Evolutionary conservation across 2,797 vertebrate genomes (phyloP).

Genomic region (Cynopterus sphinx): DNA sequence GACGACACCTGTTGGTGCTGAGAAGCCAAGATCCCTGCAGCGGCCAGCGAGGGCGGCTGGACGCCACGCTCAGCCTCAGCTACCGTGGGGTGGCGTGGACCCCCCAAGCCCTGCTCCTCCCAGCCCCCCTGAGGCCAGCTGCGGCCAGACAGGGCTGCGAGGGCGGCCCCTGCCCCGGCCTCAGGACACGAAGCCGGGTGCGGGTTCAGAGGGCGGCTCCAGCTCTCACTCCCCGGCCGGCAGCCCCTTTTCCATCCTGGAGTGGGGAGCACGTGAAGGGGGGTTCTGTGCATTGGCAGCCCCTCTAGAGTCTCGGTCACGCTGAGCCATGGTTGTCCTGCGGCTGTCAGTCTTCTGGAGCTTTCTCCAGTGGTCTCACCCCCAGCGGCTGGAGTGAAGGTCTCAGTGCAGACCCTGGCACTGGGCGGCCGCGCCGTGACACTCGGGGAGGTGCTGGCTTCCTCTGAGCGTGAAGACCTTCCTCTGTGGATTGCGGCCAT

Average conservation of each 20-base stretch:
- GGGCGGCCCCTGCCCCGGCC: background rate
- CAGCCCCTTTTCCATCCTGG: background rate
- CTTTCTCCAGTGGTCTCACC: background rate
- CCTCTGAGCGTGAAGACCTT: background rate
- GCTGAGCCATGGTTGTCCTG: background rate
- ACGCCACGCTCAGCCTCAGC: background rate
- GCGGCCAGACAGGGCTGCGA: fast-evolving
- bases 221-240: background rate
- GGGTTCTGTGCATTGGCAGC: background rate
- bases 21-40: background rate
- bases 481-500: background rate
- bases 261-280: too few species aligned
- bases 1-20: background rate
- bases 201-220: background rate
- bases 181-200: background rate
- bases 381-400: background rate
- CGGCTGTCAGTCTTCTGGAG: background rate
- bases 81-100: fast-evolving
- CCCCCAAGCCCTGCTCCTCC: background rate
- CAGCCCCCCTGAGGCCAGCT: fast-evolving
- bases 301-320: background rate
- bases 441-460: background rate
- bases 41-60: fast-evolving
- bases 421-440: background rate
- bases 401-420: background rate